Evolutionary conservation across 1,140 invertebrate species (phyloP), one percentile per base, ranked within the genome.

Genomic region (Armadillidium nasatum): DNA sequence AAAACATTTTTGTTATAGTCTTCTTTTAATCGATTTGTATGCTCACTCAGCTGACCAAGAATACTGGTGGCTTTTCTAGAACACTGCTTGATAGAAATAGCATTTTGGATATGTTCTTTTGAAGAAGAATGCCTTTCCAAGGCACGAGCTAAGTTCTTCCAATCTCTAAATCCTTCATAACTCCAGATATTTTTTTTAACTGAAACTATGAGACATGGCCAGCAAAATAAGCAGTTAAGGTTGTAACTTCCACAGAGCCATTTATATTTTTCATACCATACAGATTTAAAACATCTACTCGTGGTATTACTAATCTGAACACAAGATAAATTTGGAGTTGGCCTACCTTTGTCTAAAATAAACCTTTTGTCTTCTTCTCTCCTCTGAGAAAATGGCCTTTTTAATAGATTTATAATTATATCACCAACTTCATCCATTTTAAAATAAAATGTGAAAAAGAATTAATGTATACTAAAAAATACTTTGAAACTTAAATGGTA

Each of bases 231-330:
- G 21, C 44, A 67, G 13, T 43, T 54, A 15, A 19, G 3, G 4
- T 19, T 45, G 19, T 46, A 10, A 54, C 76, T 46, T n/a, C 76
- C 76, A 44, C 45, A 50, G 4, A 78, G n/a, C 76, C 76, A 78
- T 7, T 44, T 21, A 13, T 46, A 54, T 68, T 33, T 78, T 11
- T 69, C 54, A 23, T 78, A 78, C 75, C 50, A 73, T 19, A 54
- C 11, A 33, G 43, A 4, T 60, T 60, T 60, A 19, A 60, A 60
- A 2, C 19, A 15, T 60, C 50, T 60, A 19, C 7, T 60, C 7
- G 11, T 4, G 19, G 11, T 60, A 15, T 7, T 60, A 13, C 19
- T 19, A 1, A 19, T 19, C 7, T 60, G 50, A 13, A 60, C 50
- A 60, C 50, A 60, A 60, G 19, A 60, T 7, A 60, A 13, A 60